Percentiles rank a stretch among this genome's conserved stretches.
These are phyloP conservation scores for Lota lota DNA, from an alignment of 2,113 vertebrate genomes.

Conservation along the genomic window DNA sequence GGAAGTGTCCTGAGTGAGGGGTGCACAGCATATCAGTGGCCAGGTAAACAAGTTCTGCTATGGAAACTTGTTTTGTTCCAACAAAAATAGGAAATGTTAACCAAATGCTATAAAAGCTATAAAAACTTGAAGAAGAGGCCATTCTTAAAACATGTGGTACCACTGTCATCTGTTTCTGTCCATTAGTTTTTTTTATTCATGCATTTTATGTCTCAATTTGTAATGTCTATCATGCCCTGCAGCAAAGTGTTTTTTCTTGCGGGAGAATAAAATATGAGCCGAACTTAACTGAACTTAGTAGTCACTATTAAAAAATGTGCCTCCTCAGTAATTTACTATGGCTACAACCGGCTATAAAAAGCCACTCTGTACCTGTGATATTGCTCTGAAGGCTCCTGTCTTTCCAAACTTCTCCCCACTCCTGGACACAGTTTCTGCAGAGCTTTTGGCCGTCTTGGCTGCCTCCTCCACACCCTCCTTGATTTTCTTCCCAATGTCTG, in stretches of 20 bases:
- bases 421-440: constrained; percentile 84
- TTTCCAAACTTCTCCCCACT: constrained; percentile 87
- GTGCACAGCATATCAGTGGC: no score
- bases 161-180: no score
- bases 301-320: neutral
- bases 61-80: neutral
- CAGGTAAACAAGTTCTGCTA: neutral
- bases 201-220: no score
- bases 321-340: no score
- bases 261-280: no score
- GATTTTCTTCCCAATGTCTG: constrained; percentile 89
- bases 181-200: no score
- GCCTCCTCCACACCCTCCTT: constrained; percentile 91
- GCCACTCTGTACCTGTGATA: constrained; percentile 82
- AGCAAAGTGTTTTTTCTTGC: no score
- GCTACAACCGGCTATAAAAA: neutral
- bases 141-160: neutral
- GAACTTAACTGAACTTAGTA: neutral
- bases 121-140: no score
- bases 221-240: no score
- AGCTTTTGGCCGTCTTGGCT: constrained; percentile 88
- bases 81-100: neutral
- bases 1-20: no score
- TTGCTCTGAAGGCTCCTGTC: constrained; percentile 85
- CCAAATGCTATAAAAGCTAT: no score